A percentile compares a stretch with the other conserved stretches of the same genome.
These are phyloP conservation scores for Numida meleagris DNA, from an alignment of 2,113 vertebrate genomes.

Conservation along the genomic window DNA sequence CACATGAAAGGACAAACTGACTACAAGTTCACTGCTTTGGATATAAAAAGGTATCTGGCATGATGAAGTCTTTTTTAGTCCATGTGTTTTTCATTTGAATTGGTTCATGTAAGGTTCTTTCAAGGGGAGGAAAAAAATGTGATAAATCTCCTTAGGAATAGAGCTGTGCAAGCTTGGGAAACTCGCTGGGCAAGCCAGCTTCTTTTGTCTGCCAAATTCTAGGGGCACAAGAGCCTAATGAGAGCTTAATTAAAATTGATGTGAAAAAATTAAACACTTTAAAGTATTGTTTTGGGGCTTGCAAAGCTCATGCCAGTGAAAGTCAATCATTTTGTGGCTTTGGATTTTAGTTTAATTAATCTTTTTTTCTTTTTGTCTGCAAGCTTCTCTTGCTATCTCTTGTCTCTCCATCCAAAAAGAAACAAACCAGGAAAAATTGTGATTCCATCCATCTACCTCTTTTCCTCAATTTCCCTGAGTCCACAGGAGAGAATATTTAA, in stretches of 20 bases:
- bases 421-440: neutral
- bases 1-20: conserved; percentile 76
- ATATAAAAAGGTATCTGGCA: conserved; percentile 76
- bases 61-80: conserved; percentile 55
- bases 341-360: conserved; percentile 46
- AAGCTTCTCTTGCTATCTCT: conserved; percentile 5
- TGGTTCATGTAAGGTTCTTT: conserved; percentile 80
- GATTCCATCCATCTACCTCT: neutral
- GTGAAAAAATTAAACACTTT: conserved; percentile 66
- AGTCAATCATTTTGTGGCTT: conserved; percentile 56
- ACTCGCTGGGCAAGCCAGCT: conserved; percentile 40
- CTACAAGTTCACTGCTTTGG: conserved; percentile 76
- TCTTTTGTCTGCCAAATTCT: conserved; percentile 63
- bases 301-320: conserved; percentile 54
- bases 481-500: neutral
- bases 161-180: conserved; percentile 63
- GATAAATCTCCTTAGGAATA: conserved; percentile 73
- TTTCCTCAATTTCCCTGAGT: conserved; percentile 32
- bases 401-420: conserved; percentile 3
- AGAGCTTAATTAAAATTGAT: conserved; percentile 73
- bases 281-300: conserved; percentile 54
- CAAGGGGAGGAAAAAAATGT: conserved; percentile 65
- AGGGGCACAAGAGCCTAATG: conserved; percentile 65
- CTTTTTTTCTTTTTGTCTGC: conserved; percentile 6
- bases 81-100: conserved; percentile 80